Evolutionary conservation across 1,140 invertebrate species (phyloP).

Genomic region (Camponotus vicinus): DNA sequence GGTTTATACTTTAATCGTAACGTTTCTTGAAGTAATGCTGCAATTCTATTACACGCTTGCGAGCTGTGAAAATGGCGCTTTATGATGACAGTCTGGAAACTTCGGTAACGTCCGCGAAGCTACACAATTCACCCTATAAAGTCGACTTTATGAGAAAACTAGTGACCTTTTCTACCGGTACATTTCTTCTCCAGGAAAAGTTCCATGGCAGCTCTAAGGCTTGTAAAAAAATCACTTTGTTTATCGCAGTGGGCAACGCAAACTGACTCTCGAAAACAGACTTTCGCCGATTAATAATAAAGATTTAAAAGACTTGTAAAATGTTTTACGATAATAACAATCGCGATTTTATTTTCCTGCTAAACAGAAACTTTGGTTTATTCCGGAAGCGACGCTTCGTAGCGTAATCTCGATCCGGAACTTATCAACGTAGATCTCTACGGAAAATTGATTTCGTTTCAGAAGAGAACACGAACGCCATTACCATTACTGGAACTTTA

Average conservation of each 20-base stretch:
- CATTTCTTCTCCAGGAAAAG: conserved; percentile 38
- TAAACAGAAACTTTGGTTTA: conserved; percentile 10
- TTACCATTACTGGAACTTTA: conserved; percentile 38
- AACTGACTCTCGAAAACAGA: conserved; percentile 17
- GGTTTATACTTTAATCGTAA: conserved; percentile 71
- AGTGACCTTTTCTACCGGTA: conserved; percentile 46
- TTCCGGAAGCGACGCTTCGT: conserved; percentile 3
- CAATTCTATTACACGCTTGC: conserved; percentile 72
- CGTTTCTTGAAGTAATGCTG: conserved; percentile 61
- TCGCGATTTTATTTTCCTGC: conserved; percentile 32
- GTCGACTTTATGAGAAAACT: conserved; percentile 67
- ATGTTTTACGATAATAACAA: not conserved
- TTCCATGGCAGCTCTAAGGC: not conserved
- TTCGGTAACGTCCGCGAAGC: conserved; percentile 64
- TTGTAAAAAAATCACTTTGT: conserved; percentile 34
- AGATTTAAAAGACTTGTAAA: not conserved
- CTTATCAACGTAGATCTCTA: conserved; percentile 25
- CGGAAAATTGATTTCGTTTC: conserved; percentile 44
- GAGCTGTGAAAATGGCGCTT: conserved; percentile 71
- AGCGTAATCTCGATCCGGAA: conserved; percentile 1
- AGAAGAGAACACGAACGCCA: conserved; percentile 1
- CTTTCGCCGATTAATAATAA: conserved; percentile 28
- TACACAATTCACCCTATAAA: conserved; percentile 71
- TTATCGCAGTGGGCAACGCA: conserved; percentile 29
- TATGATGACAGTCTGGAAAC: conserved; percentile 76